A percentile compares a stretch with the other conserved stretches of the same genome.
phyloP scores from a whole-genome alignment of 2,113 vertebrate species.

The Gambusia holbrooki region DNA sequence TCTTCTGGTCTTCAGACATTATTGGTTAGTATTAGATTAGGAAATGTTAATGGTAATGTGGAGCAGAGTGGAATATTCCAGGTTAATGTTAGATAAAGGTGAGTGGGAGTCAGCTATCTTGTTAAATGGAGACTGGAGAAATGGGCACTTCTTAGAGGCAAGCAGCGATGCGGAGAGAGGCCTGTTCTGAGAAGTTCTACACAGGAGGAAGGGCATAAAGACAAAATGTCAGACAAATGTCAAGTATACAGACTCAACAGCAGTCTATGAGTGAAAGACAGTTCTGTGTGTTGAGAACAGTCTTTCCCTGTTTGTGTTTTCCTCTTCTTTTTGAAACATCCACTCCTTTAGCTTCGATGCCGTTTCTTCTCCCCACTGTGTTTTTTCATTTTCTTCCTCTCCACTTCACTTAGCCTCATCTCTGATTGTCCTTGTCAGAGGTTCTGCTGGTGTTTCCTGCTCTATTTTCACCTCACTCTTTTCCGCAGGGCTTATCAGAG shows the following conservation, averaged over 20 bases:
- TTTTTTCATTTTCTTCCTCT: slow-evolving; percentile 36
- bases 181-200: slow-evolving; percentile 42
- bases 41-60: slow-evolving; percentile 12
- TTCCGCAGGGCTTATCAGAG: slow-evolving; percentile 61
- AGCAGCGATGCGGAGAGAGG: slow-evolving; percentile 51
- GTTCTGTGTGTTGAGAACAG: slow-evolving; percentile 11
- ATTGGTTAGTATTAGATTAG: slow-evolving; percentile 28
- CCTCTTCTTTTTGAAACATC: neutral
- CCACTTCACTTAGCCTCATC: slow-evolving; percentile 43
- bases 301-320: neutral
- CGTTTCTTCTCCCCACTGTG: slow-evolving; percentile 8
- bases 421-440: slow-evolving; percentile 58
- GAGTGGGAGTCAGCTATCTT: slow-evolving; percentile 43
- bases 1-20: slow-evolving; percentile 42
- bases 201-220: slow-evolving; percentile 48
- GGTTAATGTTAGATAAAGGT: slow-evolving; percentile 37
- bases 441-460: slow-evolving; percentile 57
- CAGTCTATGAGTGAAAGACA: slow-evolving; percentile 44
- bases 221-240: slow-evolving; percentile 86
- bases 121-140: slow-evolving; percentile 45
- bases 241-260: slow-evolving; percentile 74
- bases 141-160: slow-evolving; percentile 51
- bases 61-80: slow-evolving; percentile 9
- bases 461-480: slow-evolving; percentile 53
- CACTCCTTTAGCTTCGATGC: slow-evolving; percentile 14